Percentiles rank a stretch among this genome's conserved stretches.
These are phyloP conservation scores for Microchirus variegatus DNA, from an alignment of 2,797 vertebrate genomes.

Conservation along the genomic window DNA sequence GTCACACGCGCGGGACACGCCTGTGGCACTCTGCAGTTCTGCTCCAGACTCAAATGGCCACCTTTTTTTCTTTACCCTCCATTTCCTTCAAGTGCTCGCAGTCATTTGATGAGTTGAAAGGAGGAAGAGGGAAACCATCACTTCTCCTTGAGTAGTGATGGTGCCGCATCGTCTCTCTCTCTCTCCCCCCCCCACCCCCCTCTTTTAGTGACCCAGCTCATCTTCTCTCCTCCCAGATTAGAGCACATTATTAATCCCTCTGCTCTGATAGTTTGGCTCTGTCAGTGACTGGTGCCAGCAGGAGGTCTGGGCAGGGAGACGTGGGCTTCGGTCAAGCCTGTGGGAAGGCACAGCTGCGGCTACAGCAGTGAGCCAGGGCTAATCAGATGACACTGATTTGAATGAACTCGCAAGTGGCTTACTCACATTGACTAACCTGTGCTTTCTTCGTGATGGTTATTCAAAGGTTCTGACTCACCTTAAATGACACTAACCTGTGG, in stretches of 20 bases:
- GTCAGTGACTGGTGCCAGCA: slow-evolving; percentile 41
- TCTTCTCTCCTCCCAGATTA: slow-evolving; percentile 69
- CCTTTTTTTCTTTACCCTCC: slow-evolving; percentile 26
- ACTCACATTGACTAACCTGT: slow-evolving; percentile 32
- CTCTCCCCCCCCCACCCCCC: too few species aligned
- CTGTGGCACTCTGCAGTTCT: slow-evolving; percentile 25
- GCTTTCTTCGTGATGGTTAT: slow-evolving; percentile 17
- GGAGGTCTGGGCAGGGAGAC: slow-evolving; percentile 31
- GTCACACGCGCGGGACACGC: slow-evolving; percentile 46
- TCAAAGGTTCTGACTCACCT: slow-evolving; percentile 35
- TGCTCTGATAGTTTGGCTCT: slow-evolving; percentile 52
- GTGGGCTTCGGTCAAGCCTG: slow-evolving; percentile 26
- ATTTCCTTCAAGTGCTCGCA: slow-evolving; percentile 3
- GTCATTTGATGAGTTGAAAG: slow-evolving; percentile 22
- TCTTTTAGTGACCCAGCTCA: slow-evolving; percentile 49
- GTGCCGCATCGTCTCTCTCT: slow-evolving; percentile 15
- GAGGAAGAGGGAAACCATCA: not conserved
- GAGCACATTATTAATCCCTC: slow-evolving; percentile 73
- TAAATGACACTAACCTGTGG: slow-evolving; percentile 48
- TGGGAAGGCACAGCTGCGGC: slow-evolving; percentile 28
- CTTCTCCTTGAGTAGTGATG: not conserved
- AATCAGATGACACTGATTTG: slow-evolving; percentile 38
- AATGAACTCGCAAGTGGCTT: slow-evolving; percentile 10
- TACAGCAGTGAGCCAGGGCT: slow-evolving; percentile 13
- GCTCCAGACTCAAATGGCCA: slow-evolving; percentile 21